Percentiles rank a stretch among this genome's conserved stretches.
phyloP scores from a whole-genome alignment of 2,888 invertebrate species.

The Drosophila demipolita region DNA sequence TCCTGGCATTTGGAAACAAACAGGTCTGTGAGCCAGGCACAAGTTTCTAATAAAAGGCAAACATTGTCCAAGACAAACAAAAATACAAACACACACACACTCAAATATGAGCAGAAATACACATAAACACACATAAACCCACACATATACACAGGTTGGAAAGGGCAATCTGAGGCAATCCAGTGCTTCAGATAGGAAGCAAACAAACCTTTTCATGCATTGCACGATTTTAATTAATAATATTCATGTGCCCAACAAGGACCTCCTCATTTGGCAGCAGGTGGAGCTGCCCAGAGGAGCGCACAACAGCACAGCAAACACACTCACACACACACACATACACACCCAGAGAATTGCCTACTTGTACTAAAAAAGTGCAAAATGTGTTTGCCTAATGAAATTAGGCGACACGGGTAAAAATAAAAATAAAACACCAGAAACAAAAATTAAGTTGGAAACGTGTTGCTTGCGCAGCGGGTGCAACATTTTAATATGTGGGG shows the following conservation, averaged over 20 bases:
- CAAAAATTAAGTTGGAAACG: conserved; percentile 9
- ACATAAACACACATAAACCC: conserved; percentile 6
- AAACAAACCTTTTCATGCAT: conserved; percentile 72
- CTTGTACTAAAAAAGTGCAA: conserved; percentile 28
- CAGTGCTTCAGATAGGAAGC: conserved; percentile 40
- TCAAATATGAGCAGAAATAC: conserved; percentile 22
- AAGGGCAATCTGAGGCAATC: conserved; percentile 40
- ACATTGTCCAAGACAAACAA: conserved; percentile 68
- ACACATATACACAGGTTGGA: not conserved
- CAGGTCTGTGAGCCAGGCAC: conserved; percentile 31
- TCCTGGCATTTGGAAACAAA: conserved; percentile 23
- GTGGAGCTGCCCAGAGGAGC: conserved; percentile 15
- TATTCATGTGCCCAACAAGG: conserved; percentile 52
- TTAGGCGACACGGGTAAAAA: conserved; percentile 44
- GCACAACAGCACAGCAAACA: conserved; percentile 26
- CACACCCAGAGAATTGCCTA: conserved; percentile 1
- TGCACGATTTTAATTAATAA: conserved; percentile 82
- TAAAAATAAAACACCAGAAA: conserved; percentile 2
- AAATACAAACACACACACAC: conserved; percentile 42
- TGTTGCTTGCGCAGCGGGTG: conserved; percentile 7
- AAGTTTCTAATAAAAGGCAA: conserved; percentile 73
- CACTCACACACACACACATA: conserved; percentile 14
- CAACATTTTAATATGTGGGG: conserved; percentile 42
- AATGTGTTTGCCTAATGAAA: conserved; percentile 67
- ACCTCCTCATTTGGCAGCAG: conserved; percentile 24